Conservation (phyloP, 2,113 vertebrate species). For the Chroicocephalus ridibundus region DNA sequence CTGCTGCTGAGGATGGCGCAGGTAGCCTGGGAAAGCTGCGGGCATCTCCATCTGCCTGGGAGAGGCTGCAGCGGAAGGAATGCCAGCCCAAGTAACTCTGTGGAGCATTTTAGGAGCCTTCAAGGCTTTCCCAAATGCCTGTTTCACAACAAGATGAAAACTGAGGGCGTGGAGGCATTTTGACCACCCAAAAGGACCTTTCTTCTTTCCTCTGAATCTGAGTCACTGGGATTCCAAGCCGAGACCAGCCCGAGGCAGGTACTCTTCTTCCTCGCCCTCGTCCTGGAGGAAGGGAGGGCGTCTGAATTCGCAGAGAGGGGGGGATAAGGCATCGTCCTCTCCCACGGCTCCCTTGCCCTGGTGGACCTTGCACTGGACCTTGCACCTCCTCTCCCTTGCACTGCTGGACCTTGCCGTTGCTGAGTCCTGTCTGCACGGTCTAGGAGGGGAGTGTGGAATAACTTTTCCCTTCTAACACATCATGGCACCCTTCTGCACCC, state of each 20-base stretch:
- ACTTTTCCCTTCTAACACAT: neutral
- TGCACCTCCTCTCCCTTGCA: neutral
- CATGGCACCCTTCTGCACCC: neutral
- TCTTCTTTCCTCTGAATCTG: neutral
- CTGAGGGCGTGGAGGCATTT: neutral
- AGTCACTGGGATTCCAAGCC: neutral
- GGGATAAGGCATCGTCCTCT: neutral
- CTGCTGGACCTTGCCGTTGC: neutral
- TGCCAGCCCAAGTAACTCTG: rapidly evolving
- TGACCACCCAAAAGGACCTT: neutral
- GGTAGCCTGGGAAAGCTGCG: rapidly evolving
- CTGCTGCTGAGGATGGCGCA: neutral
- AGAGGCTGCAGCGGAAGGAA: neutral
- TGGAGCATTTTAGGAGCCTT: neutral
- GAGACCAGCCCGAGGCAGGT: neutral
- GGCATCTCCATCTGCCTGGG: neutral
- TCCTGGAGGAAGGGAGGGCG: neutral
- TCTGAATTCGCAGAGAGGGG: neutral
- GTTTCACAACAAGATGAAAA: neutral
- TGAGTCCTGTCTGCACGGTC: neutral
- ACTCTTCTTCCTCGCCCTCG: neutral
- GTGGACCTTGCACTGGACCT: neutral
- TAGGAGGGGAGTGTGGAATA: rapidly evolving
- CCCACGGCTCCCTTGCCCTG: rapidly evolving
- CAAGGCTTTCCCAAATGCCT: neutral